phyloP scores from a whole-genome alignment of 23 tunicate species.

The Oikopleura vanhoeffeni region DNA sequence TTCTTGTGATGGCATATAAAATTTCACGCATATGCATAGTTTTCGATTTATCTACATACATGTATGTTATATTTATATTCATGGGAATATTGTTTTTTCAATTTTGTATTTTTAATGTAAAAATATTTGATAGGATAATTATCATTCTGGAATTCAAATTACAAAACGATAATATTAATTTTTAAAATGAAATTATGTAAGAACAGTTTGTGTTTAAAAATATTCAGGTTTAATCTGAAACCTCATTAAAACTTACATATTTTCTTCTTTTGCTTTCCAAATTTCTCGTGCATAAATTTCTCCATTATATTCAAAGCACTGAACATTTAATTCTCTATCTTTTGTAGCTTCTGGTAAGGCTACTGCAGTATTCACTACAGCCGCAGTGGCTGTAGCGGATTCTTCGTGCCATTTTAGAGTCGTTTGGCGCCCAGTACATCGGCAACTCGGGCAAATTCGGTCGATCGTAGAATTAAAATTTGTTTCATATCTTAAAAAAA shows the following conservation, averaged over 20 bases:
- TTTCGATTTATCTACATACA: no score
- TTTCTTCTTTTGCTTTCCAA: slow-evolving; percentile 7
- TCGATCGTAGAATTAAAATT: neutral
- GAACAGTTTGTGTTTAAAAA: no score
- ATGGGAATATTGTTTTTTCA: no score
- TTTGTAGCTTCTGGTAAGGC: neutral
- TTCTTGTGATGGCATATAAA: no score
- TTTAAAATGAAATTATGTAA: no score
- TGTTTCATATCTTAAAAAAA: neutral
- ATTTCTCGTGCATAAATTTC: slow-evolving; percentile 11
- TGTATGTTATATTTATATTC: no score
- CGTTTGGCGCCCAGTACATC: neutral
- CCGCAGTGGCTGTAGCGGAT: neutral
- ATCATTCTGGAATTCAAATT: no score
- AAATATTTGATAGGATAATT: no score
- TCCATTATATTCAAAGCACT: slow-evolving; percentile 9
- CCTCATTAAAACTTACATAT: neutral
- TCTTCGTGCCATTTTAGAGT: neutral
- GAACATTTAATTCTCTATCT: slow-evolving; percentile 8
- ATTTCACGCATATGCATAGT: no score
- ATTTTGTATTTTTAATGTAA: no score
- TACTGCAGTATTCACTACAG: neutral
- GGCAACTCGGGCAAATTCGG: slow-evolving; percentile 4
- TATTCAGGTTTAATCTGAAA: no score
- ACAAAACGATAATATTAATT: no score